Conservation (phyloP, 2,113 vertebrate species). For the Papio anubis region DNA sequence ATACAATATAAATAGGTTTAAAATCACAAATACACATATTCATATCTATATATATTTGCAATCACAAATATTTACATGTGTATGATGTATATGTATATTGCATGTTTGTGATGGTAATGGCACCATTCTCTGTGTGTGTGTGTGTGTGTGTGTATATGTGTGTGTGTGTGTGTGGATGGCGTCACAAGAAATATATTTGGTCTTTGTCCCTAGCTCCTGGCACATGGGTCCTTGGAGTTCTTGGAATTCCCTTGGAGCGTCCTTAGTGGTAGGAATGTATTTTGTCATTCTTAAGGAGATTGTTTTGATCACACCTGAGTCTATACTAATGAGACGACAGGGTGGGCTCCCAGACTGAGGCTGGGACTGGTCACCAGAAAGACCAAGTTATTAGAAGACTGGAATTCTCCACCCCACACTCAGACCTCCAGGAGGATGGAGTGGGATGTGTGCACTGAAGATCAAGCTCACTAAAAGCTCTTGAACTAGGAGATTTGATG, state of each 20-base stretch:
- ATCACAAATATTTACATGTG: background rate
- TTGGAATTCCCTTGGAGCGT: background rate
- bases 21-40: background rate
- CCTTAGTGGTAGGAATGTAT: background rate
- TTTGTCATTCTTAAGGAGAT: background rate
- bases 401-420: background rate
- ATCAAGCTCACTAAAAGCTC: background rate
- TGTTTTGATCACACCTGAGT: background rate
- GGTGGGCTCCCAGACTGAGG: background rate
- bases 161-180: background rate
- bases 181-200: background rate
- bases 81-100: background rate
- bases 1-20: background rate
- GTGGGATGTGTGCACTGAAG: background rate
- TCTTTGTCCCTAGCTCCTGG: background rate
- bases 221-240: background rate
- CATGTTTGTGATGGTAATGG: background rate
- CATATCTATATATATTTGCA: background rate
- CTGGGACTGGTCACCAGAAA: background rate
- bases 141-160: background rate
- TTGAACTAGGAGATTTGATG: background rate
- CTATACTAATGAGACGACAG: background rate
- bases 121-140: background rate
- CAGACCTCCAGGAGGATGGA: background rate
- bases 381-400: background rate